Percentiles rank a stretch among this genome's conserved stretches.
Conservation (phyloP, 2,888 invertebrate genomes). For the Aphodius granarius region DNA sequence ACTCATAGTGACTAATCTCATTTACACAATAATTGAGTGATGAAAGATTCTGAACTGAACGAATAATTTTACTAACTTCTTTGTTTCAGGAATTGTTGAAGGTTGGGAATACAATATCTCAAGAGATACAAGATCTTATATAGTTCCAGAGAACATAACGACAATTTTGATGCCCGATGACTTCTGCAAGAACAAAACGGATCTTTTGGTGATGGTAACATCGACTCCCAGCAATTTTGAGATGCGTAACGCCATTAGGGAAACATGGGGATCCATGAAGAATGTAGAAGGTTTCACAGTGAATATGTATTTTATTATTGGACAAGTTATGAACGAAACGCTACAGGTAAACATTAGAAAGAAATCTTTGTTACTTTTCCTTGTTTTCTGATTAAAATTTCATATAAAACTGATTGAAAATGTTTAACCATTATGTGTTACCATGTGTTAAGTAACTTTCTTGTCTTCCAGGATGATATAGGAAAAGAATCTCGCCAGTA, state of each 20-base stretch:
- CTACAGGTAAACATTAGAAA: constrained; percentile 52
- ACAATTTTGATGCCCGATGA: constrained; percentile 64
- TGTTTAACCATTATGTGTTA: constrained; percentile 1
- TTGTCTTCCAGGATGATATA: constrained; percentile 58
- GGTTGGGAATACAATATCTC: constrained; percentile 79
- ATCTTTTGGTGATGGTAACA: constrained; percentile 74
- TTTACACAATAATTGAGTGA: too few relatives aligned
- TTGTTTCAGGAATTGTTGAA: constrained; percentile 48
- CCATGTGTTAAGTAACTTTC: too few relatives aligned
- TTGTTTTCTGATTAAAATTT: background rate
- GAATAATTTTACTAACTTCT: too few relatives aligned
- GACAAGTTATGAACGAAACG: constrained; percentile 59
- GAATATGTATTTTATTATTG: constrained; percentile 62
- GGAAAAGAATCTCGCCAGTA: constrained; percentile 67
- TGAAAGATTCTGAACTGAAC: too few relatives aligned
- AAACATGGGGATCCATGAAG: constrained; percentile 65
- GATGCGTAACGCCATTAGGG: constrained; percentile 66
- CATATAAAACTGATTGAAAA: background rate
- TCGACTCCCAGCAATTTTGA: constrained; percentile 72
- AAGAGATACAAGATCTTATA: constrained; percentile 71
- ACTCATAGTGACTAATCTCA: too few relatives aligned
- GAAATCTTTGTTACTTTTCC: too few relatives aligned
- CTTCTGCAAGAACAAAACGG: constrained; percentile 58
- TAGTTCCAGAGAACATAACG: constrained; percentile 70
- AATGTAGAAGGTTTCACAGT: constrained; percentile 49